Evolutionary conservation across 1,140 invertebrate genomes (phyloP), one percentile per base, ranked within the genome.

Genomic region (Eumeta japonica): DNA sequence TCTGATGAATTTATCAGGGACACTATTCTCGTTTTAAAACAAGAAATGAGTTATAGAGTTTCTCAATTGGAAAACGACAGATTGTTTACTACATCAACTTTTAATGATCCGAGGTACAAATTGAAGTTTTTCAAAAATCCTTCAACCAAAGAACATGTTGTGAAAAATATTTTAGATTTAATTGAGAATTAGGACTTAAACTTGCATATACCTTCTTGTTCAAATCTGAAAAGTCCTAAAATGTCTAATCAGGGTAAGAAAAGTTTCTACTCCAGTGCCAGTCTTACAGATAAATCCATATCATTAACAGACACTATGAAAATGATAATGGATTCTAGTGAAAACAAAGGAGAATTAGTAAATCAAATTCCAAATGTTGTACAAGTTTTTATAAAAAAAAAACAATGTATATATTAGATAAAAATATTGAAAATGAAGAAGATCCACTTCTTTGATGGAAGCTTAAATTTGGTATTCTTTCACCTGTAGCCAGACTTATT

Each of bases 31-130:
- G n/a, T n/a, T n/a, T n/a, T n/a, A n/a, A n/a, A n/a, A n/a, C n/a
- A n/a, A n/a, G n/a, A n/a, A n/a, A 33, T 42, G 18, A 48, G 11
- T 19, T 37, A 41, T 20, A 45, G 35, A 44, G 44, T 52, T 48
- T 48, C 43, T 31, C 28, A 34, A 30, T 46, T 52, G 16, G 43
- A 52, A 44, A 48, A 48, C 18, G 43, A 52, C 27, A 32, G 29
- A 35, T 46, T 52, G 35, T 51, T 43, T 41, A 33, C 38, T 37
- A 52, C 46, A 32, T 41, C 39, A 40, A n/a, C 37, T 1, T 52
- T 46, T 43, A 52, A 45, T 48, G 43, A 52, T 35, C 40, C 40
- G 16, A 48, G 40, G 33, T 48, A 48, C 31, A 52, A 43, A 48
- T 27, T 12, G 16, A 46, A 46, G 31, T 46, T 50, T 17, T 46